Evolutionary conservation across 2,888 invertebrate species (phyloP).

Genomic region (Drosophila leonis): DNA sequence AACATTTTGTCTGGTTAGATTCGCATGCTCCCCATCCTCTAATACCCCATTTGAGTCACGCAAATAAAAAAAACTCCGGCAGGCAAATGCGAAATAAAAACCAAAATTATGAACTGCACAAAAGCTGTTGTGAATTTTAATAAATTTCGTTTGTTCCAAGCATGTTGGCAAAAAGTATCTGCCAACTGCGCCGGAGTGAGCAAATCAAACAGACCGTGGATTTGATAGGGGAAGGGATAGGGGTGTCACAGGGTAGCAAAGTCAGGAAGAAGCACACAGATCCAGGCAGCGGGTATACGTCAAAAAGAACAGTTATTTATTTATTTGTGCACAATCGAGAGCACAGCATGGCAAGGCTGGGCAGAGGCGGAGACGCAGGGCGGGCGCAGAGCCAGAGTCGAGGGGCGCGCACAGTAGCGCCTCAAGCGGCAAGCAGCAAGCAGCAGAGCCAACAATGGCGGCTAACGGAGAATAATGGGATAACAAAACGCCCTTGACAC

Average conservation of each 20-base stretch:
- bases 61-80: constrained; percentile 44
- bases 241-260: constrained; percentile 31
- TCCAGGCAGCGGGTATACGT: constrained; percentile 67
- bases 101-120: constrained; percentile 82
- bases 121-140: constrained; percentile 84
- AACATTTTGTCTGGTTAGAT: background rate
- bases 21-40: background rate
- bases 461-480: constrained; percentile 82
- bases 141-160: constrained; percentile 66
- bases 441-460: constrained; percentile 65
- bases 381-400: constrained; percentile 1
- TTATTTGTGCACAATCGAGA: constrained; percentile 78
- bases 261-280: constrained; percentile 35
- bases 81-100: constrained; percentile 78
- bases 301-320: constrained; percentile 83
- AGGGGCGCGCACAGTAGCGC: constrained; percentile 30
- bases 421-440: constrained; percentile 31
- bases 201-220: constrained; percentile 65
- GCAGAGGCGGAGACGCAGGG: constrained; percentile 3
- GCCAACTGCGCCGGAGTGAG: constrained; percentile 66
- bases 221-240: background rate
- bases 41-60: constrained; percentile 48
- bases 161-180: constrained; percentile 61
- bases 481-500: constrained; percentile 85
- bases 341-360: constrained; percentile 40